These are phyloP conservation scores for Gasterosteus aculeatus DNA, from an alignment of 2,113 vertebrate genomes.

Conservation along the genomic window DNA sequence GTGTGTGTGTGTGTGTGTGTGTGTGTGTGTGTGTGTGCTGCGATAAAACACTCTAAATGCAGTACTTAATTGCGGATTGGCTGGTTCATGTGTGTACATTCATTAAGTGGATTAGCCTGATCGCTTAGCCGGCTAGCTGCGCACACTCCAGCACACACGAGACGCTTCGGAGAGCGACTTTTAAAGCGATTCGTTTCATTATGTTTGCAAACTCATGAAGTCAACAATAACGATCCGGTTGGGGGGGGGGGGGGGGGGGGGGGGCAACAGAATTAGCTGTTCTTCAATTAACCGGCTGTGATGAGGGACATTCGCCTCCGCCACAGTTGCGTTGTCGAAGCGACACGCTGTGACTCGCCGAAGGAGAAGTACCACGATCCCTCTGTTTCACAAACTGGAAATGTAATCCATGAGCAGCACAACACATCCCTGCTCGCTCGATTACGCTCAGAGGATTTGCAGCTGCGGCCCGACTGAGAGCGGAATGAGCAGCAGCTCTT, in stretches of 20 bases:
- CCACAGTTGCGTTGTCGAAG: background rate
- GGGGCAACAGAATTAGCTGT: conserved; percentile 3
- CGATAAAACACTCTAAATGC: conserved; percentile 48
- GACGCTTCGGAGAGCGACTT: conserved; percentile 14
- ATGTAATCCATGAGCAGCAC: background rate
- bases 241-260: too few relatives aligned
- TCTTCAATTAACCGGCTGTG: background rate
- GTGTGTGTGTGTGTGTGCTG: conserved; percentile 16
- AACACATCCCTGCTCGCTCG: background rate
- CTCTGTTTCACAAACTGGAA: background rate
- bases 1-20: background rate
- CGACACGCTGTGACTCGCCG: background rate
- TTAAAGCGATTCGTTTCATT: conserved; percentile 29
- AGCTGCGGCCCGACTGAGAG: background rate
- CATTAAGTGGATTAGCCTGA: conserved; percentile 56
- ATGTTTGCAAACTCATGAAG: conserved; percentile 29
- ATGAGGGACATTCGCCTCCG: background rate
- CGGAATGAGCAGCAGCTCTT: background rate
- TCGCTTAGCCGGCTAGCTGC: conserved; percentile 29
- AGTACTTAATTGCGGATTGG: conserved; percentile 45
- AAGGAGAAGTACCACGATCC: background rate
- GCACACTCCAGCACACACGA: conserved; percentile 27
- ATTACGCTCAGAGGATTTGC: background rate
- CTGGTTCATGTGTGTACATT: conserved; percentile 55
- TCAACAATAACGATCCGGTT: background rate